phyloP scores from a whole-genome alignment of 2,113 vertebrate species.

The Nesogale talazaci region DNA sequence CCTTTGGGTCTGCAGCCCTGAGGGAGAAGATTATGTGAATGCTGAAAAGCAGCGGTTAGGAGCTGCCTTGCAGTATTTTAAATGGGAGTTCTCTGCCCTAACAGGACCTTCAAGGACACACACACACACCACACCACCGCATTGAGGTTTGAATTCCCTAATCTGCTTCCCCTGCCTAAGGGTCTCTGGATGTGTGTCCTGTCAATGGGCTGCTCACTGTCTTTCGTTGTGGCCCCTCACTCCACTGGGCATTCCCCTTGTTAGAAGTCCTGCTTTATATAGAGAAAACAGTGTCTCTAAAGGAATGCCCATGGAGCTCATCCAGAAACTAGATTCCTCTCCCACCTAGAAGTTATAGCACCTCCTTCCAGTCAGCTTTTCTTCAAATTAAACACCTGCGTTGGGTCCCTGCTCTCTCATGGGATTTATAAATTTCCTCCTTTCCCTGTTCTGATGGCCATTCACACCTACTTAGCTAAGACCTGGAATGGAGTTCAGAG shows the following conservation, averaged over 20 bases:
- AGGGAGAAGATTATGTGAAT: not conserved
- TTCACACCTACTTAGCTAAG: not conserved
- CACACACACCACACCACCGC: no score
- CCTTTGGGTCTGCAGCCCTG: not conserved
- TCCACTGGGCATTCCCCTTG: not conserved
- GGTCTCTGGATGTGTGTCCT: no score
- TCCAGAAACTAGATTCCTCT: not conserved
- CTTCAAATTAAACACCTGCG: not conserved
- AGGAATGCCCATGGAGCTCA: fast-evolving
- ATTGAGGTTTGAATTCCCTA: not conserved
- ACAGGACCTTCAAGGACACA: not conserved
- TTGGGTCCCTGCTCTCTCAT: not conserved
- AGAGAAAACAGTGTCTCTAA: not conserved
- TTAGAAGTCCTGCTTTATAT: not conserved
- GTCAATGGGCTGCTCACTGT: not conserved
- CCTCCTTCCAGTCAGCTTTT: not conserved
- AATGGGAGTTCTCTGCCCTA: not conserved
- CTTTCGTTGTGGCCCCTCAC: fast-evolving
- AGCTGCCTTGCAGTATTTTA: not conserved
- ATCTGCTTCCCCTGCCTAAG: not conserved
- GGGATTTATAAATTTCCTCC: not conserved
- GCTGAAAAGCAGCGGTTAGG: not conserved
- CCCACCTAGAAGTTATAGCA: not conserved
- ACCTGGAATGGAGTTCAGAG: not conserved
- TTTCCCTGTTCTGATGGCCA: not conserved